Evolutionary conservation across 2,888 invertebrate species (phyloP).

Genomic region (Caenorhabditis parvicauda): DNA sequence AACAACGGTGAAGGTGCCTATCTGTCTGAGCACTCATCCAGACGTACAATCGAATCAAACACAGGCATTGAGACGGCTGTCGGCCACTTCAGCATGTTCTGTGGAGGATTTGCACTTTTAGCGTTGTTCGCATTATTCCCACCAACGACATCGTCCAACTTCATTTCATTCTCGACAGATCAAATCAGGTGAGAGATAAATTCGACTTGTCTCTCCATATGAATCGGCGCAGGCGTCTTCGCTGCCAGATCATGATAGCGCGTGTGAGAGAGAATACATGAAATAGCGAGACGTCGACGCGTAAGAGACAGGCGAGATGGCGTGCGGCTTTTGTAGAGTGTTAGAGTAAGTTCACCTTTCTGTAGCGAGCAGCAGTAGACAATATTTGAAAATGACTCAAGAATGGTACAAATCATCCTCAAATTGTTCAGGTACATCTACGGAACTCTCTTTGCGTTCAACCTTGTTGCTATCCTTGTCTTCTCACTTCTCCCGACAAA

Average conservation of each 20-base stretch:
- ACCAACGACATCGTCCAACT: neutral
- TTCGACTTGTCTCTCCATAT: neutral
- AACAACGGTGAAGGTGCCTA: conserved; percentile 41
- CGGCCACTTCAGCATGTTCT: conserved; percentile 38
- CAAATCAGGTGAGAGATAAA: neutral
- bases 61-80: conserved; percentile 40
- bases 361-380: no score
- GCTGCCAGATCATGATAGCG: no score
- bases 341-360: no score
- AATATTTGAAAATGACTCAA: no score
- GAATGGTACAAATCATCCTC: no score
- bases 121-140: conserved; percentile 13
- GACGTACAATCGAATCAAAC: conserved; percentile 39
- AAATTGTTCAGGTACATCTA: conserved; percentile 27
- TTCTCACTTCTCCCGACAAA: conserved; percentile 36
- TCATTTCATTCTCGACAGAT: conserved; percentile 10
- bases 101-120: conserved; percentile 39
- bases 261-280: no score
- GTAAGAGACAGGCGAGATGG: no score
- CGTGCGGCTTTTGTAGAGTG: no score
- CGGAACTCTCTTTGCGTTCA: conserved; percentile 32
- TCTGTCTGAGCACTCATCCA: conserved; percentile 35
- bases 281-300: no score
- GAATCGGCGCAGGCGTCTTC: neutral
- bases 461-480: conserved; percentile 29